These are phyloP conservation scores for Mormyrops attenuatus DNA, from an alignment of 2,797 vertebrate genomes.

Conservation along the genomic window DNA sequence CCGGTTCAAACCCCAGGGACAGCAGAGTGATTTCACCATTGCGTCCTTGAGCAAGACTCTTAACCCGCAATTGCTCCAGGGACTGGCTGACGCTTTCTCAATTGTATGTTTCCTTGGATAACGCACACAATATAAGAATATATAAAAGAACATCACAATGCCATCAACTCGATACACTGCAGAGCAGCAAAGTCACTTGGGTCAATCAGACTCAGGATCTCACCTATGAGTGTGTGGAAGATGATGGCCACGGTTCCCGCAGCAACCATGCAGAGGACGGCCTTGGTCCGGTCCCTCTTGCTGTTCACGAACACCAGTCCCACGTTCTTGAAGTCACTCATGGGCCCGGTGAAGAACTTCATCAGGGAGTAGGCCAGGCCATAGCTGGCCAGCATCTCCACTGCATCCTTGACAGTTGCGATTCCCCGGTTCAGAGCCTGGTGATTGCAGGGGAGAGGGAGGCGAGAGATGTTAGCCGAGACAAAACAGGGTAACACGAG, in stretches of 20 bases:
- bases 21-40: not conserved
- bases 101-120: not conserved
- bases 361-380: constrained; percentile 96
- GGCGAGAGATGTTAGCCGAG: not conserved
- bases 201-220: not conserved
- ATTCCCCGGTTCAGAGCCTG: constrained; percentile 98
- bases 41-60: not conserved
- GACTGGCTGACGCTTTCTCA: not conserved
- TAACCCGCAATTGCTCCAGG: not conserved
- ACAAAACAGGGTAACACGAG: not conserved
- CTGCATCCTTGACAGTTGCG: constrained; percentile 89
- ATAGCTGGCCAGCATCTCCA: constrained; percentile 98
- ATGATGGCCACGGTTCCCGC: constrained; percentile 82
- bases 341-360: constrained; percentile 99
- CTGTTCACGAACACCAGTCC: constrained; percentile 97
- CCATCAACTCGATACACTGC: not conserved
- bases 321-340: constrained; percentile 99
- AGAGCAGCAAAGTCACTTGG: not conserved
- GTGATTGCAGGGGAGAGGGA: not conserved
- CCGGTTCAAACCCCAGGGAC: not conserved
- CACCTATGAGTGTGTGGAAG: constrained; percentile 88
- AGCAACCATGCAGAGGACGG: constrained; percentile 88
- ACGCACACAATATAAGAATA: no score
- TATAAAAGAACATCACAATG: not conserved
- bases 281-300: constrained; percentile 87